These are phyloP conservation scores for Sphaeramia orbicularis DNA, from an alignment of 2,797 vertebrate species.

Conservation along the genomic window DNA sequence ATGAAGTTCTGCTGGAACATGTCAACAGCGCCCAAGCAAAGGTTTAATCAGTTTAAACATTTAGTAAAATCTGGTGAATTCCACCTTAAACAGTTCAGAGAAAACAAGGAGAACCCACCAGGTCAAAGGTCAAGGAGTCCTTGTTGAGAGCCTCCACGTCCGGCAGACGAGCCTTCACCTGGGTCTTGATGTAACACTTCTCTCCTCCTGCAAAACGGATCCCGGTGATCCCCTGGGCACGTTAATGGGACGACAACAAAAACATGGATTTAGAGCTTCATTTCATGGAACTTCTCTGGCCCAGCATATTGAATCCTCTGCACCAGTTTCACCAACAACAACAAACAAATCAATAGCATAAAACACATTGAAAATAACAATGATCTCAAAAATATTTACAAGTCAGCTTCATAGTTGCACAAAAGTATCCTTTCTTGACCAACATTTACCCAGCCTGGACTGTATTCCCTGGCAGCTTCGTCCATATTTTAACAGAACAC, in stretches of 20 bases:
- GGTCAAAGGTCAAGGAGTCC: conserved; percentile 88
- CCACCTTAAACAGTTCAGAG: neutral
- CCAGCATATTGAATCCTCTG: no score
- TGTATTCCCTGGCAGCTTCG: no score
- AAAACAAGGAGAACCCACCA: conserved; percentile 85
- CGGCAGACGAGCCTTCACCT: conserved; percentile 91
- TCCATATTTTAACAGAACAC: no score
- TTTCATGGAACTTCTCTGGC: neutral
- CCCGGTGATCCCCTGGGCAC: conserved; percentile 91
- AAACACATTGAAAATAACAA: no score
- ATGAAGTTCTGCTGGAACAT: no score
- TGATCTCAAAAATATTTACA: no score
- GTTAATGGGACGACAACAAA: neutral
- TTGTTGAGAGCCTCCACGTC: conserved; percentile 89
- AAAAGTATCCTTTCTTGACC: no score
- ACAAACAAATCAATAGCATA: no score
- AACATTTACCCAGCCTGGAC: no score
- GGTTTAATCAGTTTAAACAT: neutral
- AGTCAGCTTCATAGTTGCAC: no score
- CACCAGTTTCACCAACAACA: no score
- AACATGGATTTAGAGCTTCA: neutral
- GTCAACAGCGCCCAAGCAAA: no score
- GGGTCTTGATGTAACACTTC: conserved; percentile 96
- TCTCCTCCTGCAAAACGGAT: conserved; percentile 93
- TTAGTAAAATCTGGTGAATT: neutral